Evolutionary conservation across 2,113 vertebrate species (phyloP).

Genomic region (Leucopsar rothschildi): DNA sequence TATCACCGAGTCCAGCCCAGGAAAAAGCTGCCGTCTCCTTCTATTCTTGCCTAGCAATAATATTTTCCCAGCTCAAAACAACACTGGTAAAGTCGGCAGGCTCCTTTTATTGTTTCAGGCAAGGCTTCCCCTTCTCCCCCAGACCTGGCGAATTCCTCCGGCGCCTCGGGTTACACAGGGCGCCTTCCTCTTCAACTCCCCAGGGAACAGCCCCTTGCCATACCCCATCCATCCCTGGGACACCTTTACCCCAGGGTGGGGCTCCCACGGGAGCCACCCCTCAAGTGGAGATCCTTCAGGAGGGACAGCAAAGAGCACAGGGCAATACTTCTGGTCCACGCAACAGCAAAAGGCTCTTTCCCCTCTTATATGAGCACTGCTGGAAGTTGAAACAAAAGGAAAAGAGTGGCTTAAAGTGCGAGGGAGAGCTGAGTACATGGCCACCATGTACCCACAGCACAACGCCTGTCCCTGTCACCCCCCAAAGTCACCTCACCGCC

Average conservation of each 20-base stretch:
- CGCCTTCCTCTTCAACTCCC: not conserved
- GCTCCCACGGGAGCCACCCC: not conserved
- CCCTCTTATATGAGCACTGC: not conserved
- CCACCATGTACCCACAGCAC: not conserved
- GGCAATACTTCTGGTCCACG: not conserved
- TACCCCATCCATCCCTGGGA: not conserved
- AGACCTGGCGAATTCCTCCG: not conserved
- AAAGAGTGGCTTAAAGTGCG: not conserved
- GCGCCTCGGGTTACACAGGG: not conserved
- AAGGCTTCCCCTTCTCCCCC: not conserved
- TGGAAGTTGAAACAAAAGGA: not conserved
- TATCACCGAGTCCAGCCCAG: not conserved
- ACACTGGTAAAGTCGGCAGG: not conserved
- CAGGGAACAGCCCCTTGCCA: not conserved
- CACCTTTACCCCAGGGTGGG: not conserved
- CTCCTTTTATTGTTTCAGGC: constrained; percentile 49
- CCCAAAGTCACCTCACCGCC: not conserved
- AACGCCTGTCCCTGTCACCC: rapidly evolving
- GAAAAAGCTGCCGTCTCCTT: constrained; percentile 14
- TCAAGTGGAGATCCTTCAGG: rapidly evolving
- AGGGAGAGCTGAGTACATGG: rapidly evolving
- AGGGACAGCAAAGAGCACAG: not conserved
- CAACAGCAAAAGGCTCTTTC: not conserved
- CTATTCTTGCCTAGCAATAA: constrained; percentile 56
- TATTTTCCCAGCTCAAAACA: constrained; percentile 60